Evolutionary conservation across 2,113 vertebrate species (phyloP).

Genomic region (Acanthisitta chloris): DNA sequence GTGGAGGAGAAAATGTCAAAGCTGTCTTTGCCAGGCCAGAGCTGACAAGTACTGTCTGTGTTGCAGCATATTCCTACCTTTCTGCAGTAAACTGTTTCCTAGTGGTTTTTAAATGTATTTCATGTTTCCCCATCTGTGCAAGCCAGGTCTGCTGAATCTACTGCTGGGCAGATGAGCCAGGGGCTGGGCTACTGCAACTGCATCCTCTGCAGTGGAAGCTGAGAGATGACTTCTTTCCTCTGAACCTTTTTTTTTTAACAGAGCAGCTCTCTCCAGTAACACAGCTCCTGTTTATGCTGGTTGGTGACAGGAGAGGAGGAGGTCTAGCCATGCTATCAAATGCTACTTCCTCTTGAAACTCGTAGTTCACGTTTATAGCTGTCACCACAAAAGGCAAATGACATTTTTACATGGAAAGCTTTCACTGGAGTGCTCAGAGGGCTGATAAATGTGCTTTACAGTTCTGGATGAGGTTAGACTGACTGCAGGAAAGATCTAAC

Average conservation of each 20-base stretch:
- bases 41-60: not conserved
- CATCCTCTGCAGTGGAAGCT: not conserved
- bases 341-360: not conserved
- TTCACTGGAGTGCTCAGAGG: not conserved
- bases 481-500: not conserved
- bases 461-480: not conserved
- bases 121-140: not conserved
- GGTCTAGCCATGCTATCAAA: not conserved
- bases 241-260: not conserved
- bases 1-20: not conserved
- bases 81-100: not conserved
- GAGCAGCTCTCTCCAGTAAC: not conserved
- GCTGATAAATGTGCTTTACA: not conserved
- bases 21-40: rapidly evolving
- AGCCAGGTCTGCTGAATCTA: not conserved
- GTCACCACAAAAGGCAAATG: not conserved
- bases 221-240: not conserved
- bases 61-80: not conserved
- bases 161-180: not conserved
- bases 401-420: not conserved
- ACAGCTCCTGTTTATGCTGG: not conserved
- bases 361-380: not conserved
- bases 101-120: not conserved
- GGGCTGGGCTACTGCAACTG: not conserved
- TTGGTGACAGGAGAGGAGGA: not conserved